Evolutionary conservation across 1,140 invertebrate genomes (phyloP).

Genomic region (Heterodera schachtii): DNA sequence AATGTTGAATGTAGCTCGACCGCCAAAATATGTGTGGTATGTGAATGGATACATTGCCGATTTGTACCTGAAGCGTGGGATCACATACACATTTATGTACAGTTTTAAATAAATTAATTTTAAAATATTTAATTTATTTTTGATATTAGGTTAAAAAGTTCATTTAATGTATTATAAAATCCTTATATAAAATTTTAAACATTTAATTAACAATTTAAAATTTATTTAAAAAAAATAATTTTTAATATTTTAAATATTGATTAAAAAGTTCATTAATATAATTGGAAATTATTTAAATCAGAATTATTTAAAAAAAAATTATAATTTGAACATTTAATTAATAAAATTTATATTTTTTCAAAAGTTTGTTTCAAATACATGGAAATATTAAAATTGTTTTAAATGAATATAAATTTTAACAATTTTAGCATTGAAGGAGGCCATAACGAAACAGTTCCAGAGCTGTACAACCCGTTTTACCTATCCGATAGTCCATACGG

Average conservation of each 20-base stretch:
- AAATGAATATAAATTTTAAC: neutral
- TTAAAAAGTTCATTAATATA: too few relatives aligned
- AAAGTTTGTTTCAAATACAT: too few relatives aligned
- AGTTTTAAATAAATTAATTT: slow-evolving; percentile 2
- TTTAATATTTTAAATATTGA: too few relatives aligned
- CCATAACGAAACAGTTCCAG: slow-evolving; percentile 76
- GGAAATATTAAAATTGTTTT: neutral
- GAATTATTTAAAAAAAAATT: too few relatives aligned
- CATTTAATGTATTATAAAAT: slow-evolving; percentile 68
- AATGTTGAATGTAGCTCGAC: slow-evolving; percentile 17
- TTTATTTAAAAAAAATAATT: neutral
- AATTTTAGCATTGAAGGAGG: slow-evolving; percentile 84
- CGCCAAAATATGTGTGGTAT: slow-evolving; percentile 86
- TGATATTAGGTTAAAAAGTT: neutral
- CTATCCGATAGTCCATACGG: slow-evolving; percentile 89
- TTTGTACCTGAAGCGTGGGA: slow-evolving; percentile 84
- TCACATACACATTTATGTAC: slow-evolving; percentile 76
- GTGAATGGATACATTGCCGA: slow-evolving; percentile 91
- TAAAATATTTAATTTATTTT: neutral
- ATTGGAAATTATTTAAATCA: too few relatives aligned
- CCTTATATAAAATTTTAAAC: slow-evolving; percentile 69
- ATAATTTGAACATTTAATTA: too few relatives aligned
- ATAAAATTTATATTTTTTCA: too few relatives aligned
- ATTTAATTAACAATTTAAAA: too few relatives aligned
- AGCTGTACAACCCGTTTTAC: slow-evolving; percentile 89